Evolutionary conservation across 2,888 invertebrate genomes (phyloP), one percentile per base, ranked within the genome.

Genomic region (Colletes collaris): DNA sequence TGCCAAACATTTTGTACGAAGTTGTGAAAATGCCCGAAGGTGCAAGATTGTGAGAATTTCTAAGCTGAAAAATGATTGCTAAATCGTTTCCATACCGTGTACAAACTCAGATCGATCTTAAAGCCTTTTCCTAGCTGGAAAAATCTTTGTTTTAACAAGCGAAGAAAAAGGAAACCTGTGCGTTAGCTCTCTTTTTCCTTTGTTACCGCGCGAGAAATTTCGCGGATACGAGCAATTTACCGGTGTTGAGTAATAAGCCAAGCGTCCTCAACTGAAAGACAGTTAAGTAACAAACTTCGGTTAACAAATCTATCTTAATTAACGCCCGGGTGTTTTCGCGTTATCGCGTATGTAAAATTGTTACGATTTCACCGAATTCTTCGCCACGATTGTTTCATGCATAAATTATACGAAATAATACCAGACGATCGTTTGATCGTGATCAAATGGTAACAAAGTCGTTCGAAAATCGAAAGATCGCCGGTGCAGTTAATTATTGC

Each of bases 261-360:
- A 46, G 69, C 72, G 79, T 85, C 85, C 73, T 83, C 79, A 69
- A 49, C 58, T 76, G 76, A 76, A 79, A 76, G 65, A 70, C 67
- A 58, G 70, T 87, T 82, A 79, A 84, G 87, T 84, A 87, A 87
- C 76, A 84, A 84, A 84, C 78, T 79, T 64, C 60, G 79, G 76
- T 83, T 86, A 86, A 86, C 86, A 81, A 84, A 87, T 77, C 75
- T 76, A 67, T 65, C 64, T 71, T 84, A 87, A 87, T 87, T 87
- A 87, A 84, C 76, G 73, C 68, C 37, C 62, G 58, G 58, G 16
- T 27, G 40, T 53, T 62, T 71, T 60, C 59, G 13, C 63, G 64
- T 4, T 55, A 35, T 37, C 58, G n/a, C 27, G 13, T 65, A 52
- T 52, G 63, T 53, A 65, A 71, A 66, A 59, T 59, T 63, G 63